Base-by-base conservation (phyloP, 2,888 invertebrate genomes). In the Eristalis arbustorum region DNA sequence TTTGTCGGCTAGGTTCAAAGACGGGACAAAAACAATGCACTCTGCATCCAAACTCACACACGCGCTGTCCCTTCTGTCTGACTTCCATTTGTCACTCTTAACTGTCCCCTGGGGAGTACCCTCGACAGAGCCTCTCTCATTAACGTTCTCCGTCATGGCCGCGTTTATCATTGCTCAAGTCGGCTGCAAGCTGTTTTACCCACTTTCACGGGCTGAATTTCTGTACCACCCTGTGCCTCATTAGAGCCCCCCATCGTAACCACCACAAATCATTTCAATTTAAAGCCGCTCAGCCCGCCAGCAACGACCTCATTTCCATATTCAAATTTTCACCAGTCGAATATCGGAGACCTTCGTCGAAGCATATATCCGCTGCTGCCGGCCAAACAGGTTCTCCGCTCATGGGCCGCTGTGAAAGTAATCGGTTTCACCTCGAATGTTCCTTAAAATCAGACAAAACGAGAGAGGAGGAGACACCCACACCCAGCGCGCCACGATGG, bases 361-460 rank as follows among this genome's bases (percentile, higher is more conserved):
- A 57, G 57, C 57, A 31, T 68, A 28, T 28, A 37, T 22, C 23
- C 42, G 31, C 23, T 18, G 31, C 34, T 18, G 31, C 34, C 14
- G 34, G 18, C 28, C 11, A 40, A 57, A 66, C 64, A 63, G 22
- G 64, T 74, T 66, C 22, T 23, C 49, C 68, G 23, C 59, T 68
- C 68, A 6, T 23, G 42, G 63, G 3, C 2, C 14, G 72, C 18
- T 13, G 62, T 62, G 67, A 84, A 49, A 68, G 67, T 76, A 80
- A 84, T 72, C 72, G 59, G 71, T 84, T 84, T 80, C 80, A 76
- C 75, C 75, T 42, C n/a, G n/a, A 42, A 13, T 8, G 56, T 49
- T 28, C 69, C 75, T 80, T 67, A 13, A 49, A 75, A 75, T 56
- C 61, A 49, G 79, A 37, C 61, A 49, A 13, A 28, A 42, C 25